phyloP scores from a whole-genome alignment of 2,888 invertebrate species.

The Drosophila lacicola region DNA sequence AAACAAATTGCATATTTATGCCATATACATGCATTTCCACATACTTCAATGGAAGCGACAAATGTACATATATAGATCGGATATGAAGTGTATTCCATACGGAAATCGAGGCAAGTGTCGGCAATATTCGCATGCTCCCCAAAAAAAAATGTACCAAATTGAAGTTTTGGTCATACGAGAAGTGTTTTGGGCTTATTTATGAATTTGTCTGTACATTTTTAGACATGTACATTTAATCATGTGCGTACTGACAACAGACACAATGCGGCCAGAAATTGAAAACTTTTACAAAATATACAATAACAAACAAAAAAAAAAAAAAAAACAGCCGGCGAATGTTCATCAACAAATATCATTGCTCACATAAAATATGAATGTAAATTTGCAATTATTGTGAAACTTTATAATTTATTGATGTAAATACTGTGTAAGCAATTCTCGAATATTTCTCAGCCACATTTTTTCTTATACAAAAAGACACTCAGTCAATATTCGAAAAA shows the following conservation, averaged over 20 bases:
- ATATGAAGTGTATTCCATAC: slow-evolving; percentile 45
- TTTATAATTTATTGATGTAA: slow-evolving; percentile 43
- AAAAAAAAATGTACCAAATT: slow-evolving; percentile 35
- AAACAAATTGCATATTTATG: slow-evolving; percentile 36
- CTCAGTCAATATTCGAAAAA: slow-evolving; percentile 21
- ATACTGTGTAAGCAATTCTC: slow-evolving; percentile 8
- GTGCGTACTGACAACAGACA: slow-evolving; percentile 26
- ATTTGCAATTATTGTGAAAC: slow-evolving; percentile 36
- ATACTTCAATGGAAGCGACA: slow-evolving; percentile 54
- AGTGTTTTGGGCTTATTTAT: slow-evolving; percentile 31
- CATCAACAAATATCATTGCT: slow-evolving; percentile 9
- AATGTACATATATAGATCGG: slow-evolving; percentile 30
- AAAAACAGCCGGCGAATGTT: slow-evolving; percentile 41
- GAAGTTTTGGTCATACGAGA: slow-evolving; percentile 27
- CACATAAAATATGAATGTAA: slow-evolving; percentile 6
- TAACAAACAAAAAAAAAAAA: slow-evolving; percentile 7
- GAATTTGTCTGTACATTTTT: slow-evolving; percentile 13
- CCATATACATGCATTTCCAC: slow-evolving; percentile 18
- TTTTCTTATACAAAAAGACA: slow-evolving; percentile 19
- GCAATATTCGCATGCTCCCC: slow-evolving; percentile 34
- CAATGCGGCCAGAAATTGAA: not conserved
- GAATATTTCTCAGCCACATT: not conserved
- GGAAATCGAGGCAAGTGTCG: slow-evolving; percentile 49
- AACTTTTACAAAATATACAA: slow-evolving; percentile 6
- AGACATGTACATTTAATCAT: slow-evolving; percentile 31